Percentiles rank a stretch among this genome's conserved stretches.
Evolutionary conservation across 2,888 invertebrate genomes (phyloP).

Genomic region (Andrena bicolor): DNA sequence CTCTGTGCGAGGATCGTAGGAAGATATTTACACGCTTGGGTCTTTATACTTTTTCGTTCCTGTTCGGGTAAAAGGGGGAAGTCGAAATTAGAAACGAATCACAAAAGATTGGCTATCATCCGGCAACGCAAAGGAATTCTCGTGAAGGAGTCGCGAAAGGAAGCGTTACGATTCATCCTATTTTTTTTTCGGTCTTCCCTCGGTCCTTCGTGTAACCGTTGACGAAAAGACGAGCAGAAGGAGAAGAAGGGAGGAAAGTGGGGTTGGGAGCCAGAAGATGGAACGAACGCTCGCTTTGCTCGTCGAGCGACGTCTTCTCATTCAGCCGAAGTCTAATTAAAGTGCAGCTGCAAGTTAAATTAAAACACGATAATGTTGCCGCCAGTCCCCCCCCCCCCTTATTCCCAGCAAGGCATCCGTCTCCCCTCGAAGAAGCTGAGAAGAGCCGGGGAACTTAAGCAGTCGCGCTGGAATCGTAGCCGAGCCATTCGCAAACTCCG

Average conservation of each 20-base stretch:
- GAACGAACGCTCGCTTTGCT: slow-evolving; percentile 68
- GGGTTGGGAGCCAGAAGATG: slow-evolving; percentile 25
- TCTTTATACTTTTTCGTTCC: not conserved
- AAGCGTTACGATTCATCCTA: slow-evolving; percentile 56
- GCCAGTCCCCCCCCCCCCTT: slow-evolving; percentile 60
- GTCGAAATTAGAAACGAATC: not conserved
- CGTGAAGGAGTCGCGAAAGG: slow-evolving; percentile 25
- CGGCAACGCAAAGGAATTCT: not conserved
- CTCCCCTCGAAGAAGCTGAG: slow-evolving; percentile 30
- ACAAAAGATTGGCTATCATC: not conserved
- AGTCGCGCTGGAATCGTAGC: slow-evolving; percentile 57
- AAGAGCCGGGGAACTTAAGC: slow-evolving; percentile 54
- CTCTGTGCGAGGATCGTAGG: not conserved
- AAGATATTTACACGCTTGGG: not conserved
- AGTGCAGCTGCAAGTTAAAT: slow-evolving; percentile 84
- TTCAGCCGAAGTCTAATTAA: slow-evolving; percentile 83
- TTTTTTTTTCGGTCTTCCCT: slow-evolving; percentile 31
- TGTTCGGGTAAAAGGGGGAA: not conserved
- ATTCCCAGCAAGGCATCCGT: not conserved
- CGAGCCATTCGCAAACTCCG: slow-evolving; percentile 64
- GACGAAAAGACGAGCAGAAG: slow-evolving; percentile 22
- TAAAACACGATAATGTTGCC: slow-evolving; percentile 84
- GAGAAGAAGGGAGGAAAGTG: not conserved
- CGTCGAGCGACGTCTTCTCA: slow-evolving; percentile 75
- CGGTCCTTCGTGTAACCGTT: slow-evolving; percentile 43